Conservation (phyloP, 2,888 invertebrate species). For the Antitype chi region DNA sequence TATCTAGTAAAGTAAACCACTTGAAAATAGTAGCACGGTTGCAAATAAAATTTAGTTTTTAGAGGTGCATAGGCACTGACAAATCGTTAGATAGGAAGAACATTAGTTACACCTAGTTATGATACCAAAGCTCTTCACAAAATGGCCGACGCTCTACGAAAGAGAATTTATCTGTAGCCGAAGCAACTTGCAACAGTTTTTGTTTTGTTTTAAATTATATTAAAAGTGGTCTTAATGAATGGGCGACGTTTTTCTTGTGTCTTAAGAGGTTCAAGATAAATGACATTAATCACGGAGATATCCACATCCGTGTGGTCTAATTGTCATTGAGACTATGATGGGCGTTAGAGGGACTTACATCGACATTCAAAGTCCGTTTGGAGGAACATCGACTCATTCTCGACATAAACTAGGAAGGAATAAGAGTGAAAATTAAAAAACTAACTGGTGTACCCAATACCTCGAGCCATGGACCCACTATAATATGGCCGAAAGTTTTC, state of each 20-base stretch:
- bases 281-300: slow-evolving; percentile 52
- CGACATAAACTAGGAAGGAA: not conserved
- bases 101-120: not conserved
- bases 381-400: not conserved
- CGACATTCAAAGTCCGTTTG: not conserved
- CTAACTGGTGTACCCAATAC: not conserved
- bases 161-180: slow-evolving; percentile 53
- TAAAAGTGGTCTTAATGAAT: slow-evolving; percentile 69
- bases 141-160: slow-evolving; percentile 50
- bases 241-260: slow-evolving; percentile 51
- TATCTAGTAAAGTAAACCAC: too few species aligned
- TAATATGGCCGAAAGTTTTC: too few species aligned
- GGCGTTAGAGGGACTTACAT: not conserved
- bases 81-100: not conserved
- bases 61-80: not conserved
- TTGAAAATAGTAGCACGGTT: too few species aligned
- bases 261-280: slow-evolving; percentile 37
- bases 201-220: slow-evolving; percentile 64
- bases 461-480: too few species aligned
- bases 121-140: slow-evolving; percentile 39
- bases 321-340: not conserved
- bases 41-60: too few species aligned
- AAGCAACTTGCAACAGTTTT: slow-evolving; percentile 53
- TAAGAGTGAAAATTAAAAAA: not conserved
- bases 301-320: slow-evolving; percentile 34